A percentile compares a stretch with the other conserved stretches of the same genome.
Evolutionary conservation across 2,888 invertebrate genomes (phyloP).

Genomic region (Pseudoips prasinana): DNA sequence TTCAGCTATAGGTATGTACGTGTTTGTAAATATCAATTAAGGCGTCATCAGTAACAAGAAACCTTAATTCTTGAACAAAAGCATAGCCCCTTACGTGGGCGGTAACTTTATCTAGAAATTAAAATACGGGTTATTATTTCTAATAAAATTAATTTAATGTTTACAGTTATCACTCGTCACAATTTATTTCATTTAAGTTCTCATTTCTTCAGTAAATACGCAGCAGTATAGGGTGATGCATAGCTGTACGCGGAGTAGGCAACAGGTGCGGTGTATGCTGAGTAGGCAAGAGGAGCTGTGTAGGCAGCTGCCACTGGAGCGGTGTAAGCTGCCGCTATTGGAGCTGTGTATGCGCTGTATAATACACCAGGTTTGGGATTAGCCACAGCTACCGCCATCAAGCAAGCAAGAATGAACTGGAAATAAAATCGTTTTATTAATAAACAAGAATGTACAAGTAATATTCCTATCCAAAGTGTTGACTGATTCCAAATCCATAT

Average conservation of each 20-base stretch:
- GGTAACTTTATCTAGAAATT: too few relatives aligned
- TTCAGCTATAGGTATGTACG: too few relatives aligned
- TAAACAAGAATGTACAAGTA: conserved; percentile 55
- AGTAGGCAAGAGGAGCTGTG: conserved; percentile 34
- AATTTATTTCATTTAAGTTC: too few relatives aligned
- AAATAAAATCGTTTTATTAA: conserved; percentile 4
- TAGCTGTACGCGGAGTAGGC: conserved; percentile 48
- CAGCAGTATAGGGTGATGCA: conserved; percentile 42
- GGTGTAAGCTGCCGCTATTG: not conserved
- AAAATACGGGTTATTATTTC: too few relatives aligned
- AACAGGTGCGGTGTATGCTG: conserved; percentile 39
- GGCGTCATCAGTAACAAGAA: too few relatives aligned
- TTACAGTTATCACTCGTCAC: too few relatives aligned
- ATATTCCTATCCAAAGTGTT: too few relatives aligned
- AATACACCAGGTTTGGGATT: conserved; percentile 16
- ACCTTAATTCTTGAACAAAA: too few relatives aligned
- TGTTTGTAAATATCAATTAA: too few relatives aligned
- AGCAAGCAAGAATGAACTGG: conserved; percentile 15
- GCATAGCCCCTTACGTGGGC: too few relatives aligned
- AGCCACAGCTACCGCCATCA: conserved; percentile 12
- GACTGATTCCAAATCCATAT: too few relatives aligned
- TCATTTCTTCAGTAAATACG: conserved; percentile 3
- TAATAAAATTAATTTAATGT: too few relatives aligned
- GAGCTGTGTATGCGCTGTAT: conserved; percentile 2
- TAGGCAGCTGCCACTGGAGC: conserved; percentile 14